Conservation (phyloP, 1,140 invertebrate species). For the Antheraea mylitta region DNA sequence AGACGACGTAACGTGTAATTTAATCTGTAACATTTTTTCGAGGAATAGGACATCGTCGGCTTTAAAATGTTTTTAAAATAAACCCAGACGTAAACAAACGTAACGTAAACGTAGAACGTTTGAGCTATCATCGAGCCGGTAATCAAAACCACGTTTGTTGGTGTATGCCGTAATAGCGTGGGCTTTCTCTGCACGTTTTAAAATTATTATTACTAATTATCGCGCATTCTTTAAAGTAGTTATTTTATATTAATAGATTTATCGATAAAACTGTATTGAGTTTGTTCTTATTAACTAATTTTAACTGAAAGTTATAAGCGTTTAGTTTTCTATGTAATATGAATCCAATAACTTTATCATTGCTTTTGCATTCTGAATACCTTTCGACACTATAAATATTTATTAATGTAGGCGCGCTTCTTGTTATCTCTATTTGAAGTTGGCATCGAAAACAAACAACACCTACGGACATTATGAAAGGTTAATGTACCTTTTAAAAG, state of each 20-base stretch:
- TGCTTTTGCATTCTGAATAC: too few relatives aligned
- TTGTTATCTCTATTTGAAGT: not conserved
- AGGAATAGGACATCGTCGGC: not conserved
- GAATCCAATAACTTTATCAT: too few relatives aligned
- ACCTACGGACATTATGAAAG: not conserved
- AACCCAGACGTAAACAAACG: conserved; percentile 22
- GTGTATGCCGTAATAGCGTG: not conserved
- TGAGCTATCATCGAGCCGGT: not conserved
- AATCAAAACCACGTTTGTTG: conserved; percentile 5
- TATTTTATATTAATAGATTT: not conserved
- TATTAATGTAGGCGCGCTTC: too few relatives aligned
- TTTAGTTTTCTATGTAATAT: too few relatives aligned
- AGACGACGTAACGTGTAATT: conserved; percentile 22
- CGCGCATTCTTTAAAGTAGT: not conserved
- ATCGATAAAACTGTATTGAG: too few relatives aligned
- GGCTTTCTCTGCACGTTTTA: not conserved
- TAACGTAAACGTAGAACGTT: conserved; percentile 16
- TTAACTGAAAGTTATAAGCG: too few relatives aligned
- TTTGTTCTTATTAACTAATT: too few relatives aligned
- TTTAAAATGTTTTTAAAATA: conserved; percentile 16
- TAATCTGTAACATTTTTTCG: conserved; percentile 4
- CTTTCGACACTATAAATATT: too few relatives aligned
- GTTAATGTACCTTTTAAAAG: not conserved
- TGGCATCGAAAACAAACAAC: not conserved
- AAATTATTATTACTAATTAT: not conserved